Percentiles rank a stretch among this genome's conserved stretches.
phyloP scores from a whole-genome alignment of 2,113 vertebrate genomes.

The Malurus melanocephalus region DNA sequence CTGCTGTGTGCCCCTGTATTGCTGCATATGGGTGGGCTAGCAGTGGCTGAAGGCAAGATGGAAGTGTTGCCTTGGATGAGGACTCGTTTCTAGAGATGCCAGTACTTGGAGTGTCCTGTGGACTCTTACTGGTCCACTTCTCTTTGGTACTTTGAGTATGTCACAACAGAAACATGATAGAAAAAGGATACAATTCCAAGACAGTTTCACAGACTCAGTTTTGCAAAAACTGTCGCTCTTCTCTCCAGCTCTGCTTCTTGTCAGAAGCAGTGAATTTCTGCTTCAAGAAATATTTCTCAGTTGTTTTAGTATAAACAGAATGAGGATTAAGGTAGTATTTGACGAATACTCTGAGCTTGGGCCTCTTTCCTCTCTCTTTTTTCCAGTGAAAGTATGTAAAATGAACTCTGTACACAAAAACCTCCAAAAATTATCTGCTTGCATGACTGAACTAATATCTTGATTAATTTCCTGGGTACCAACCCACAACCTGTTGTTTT shows the following conservation, averaged over 20 bases:
- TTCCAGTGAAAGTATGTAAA: neutral
- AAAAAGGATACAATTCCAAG: neutral
- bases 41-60: neutral
- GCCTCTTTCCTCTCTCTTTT: neutral
- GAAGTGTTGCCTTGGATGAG: neutral
- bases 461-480: neutral
- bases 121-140: neutral
- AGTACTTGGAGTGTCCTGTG: neutral
- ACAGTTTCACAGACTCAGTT: neutral
- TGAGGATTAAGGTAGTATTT: neutral
- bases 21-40: neutral
- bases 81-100: neutral
- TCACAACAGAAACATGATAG: neutral
- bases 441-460: neutral
- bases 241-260: neutral
- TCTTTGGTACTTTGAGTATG: neutral
- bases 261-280: neutral
- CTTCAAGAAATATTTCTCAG: neutral
- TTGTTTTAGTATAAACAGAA: neutral
- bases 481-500: neutral
- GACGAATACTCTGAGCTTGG: neutral
- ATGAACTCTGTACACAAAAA: neutral
- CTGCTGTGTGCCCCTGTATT: neutral
- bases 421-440: neutral
- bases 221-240: neutral